Conservation (phyloP, 2,888 invertebrate species). For the Mythimna pallens region DNA sequence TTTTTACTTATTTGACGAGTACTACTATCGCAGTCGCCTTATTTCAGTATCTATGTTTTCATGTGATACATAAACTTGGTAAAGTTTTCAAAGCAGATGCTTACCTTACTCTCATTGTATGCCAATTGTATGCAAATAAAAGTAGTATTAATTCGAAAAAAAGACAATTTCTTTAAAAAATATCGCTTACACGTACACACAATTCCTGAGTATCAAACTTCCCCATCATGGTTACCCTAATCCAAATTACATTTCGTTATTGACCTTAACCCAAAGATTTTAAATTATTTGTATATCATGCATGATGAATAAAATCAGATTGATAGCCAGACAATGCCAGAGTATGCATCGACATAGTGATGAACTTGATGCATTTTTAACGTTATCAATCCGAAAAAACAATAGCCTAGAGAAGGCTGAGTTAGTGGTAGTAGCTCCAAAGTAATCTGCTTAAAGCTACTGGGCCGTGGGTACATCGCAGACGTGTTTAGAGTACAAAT, state of each 20-base stretch:
- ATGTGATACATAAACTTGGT: not conserved
- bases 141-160: not conserved
- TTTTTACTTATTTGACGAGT: conserved; percentile 58
- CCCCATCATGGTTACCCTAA: conserved; percentile 36
- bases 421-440: conserved; percentile 48
- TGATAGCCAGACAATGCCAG: not conserved
- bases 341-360: not conserved
- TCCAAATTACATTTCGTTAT: conserved; percentile 8
- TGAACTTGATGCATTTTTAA: conserved; percentile 8
- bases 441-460: conserved; percentile 67
- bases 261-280: conserved; percentile 27
- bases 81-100: not conserved
- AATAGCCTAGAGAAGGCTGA: conserved; percentile 41
- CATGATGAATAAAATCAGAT: not conserved
- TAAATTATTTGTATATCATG: conserved; percentile 9
- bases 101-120: not conserved
- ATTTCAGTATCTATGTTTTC: conserved; percentile 5
- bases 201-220: too few species aligned
- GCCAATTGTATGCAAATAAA: not conserved
- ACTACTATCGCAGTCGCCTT: conserved; percentile 37
- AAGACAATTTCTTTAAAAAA: not conserved
- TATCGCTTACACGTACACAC: not conserved
- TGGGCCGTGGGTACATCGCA: conserved; percentile 65
- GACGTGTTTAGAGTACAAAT: conserved; percentile 82
- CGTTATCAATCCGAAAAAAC: conserved; percentile 38